These are phyloP conservation scores for Indicator maculatus DNA, from an alignment of 2,113 vertebrate species.

Conservation along the genomic window DNA sequence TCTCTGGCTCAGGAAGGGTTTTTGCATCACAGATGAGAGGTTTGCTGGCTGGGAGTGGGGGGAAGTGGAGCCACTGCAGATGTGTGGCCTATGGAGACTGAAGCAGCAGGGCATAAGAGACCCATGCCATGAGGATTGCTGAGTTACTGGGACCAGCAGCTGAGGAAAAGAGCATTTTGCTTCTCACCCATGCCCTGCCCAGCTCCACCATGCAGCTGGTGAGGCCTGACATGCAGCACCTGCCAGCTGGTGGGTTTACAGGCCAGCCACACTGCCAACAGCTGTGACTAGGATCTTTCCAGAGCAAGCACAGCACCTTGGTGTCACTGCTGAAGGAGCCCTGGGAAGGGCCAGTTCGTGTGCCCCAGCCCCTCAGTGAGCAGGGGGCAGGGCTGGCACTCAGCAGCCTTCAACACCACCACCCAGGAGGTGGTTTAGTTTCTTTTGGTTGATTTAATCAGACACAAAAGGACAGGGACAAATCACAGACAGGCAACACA, in stretches of 20 bases:
- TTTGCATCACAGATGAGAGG: neutral
- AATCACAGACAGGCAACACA: neutral
- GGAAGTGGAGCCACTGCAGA: neutral
- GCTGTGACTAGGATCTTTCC: neutral
- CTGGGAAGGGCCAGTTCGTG: neutral
- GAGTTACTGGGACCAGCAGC: neutral
- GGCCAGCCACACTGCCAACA: neutral
- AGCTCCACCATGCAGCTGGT: neutral
- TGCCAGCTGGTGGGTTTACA: neutral
- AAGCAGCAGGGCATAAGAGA: neutral
- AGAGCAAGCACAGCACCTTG: neutral
- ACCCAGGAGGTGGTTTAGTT: neutral
- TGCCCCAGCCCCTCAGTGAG: neutral
- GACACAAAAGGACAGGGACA: neutral
- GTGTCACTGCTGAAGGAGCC: neutral
- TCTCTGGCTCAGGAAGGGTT: neutral
- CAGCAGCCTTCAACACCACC: neutral
- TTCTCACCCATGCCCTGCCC: accelerated
- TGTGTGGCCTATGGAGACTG: neutral
- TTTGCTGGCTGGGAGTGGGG: neutral
- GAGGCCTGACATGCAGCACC: neutral
- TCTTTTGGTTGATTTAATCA: neutral
- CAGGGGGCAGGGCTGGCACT: neutral
- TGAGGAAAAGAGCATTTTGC: neutral
- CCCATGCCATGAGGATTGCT: accelerated